Evolutionary conservation across 2,888 invertebrate genomes (phyloP), one percentile per base, ranked within the genome.

Genomic region (Pyralis farinalis): DNA sequence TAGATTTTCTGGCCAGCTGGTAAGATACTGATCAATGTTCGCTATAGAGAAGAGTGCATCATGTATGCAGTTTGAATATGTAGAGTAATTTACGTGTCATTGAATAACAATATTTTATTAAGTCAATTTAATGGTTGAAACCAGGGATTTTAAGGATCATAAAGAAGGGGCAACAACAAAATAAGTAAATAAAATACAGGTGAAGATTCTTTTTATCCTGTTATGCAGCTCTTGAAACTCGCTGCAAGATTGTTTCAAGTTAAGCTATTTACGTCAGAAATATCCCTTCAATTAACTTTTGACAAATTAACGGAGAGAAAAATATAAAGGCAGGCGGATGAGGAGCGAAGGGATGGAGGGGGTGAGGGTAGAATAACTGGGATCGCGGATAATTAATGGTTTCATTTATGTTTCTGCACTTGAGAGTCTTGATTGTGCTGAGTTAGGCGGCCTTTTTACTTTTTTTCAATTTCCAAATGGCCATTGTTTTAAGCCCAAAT

Each of bases 321-420:
- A 73, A 77, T 73, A 79, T 72, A 76, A 78, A 73, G 64, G 71
- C 60, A 52, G 27, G 46, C 52, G 55, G 52, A 58, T 36, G 36
- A 34, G 36, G 46, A 42, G 53, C 51, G 58, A 53, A 51, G 59
- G 40, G 36, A 34, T 37, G 46, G 43, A n/a, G n/a, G 53, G 52
- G 58, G 53, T 53, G 67, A 62, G 65, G 70, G 70, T 73, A 76
- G 74, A 84, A 83, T 81, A 83, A 84, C 80, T 74, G 73, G 72
- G 76, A 75, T 77, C 79, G 67, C 71, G 84, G 82, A 85, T 87
- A 88, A 88, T 86, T 87, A 86, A 88, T 86, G 85, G 81, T 83
- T 84, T 83, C 85, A 86, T 88, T 88, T 86, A 84, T 85, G 83
- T 84, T 86, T 82, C 85, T 85, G 86, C 85, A 84, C 79, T 84